phyloP scores from a whole-genome alignment of 2,113 vertebrate genomes.

The Indicator maculatus region DNA sequence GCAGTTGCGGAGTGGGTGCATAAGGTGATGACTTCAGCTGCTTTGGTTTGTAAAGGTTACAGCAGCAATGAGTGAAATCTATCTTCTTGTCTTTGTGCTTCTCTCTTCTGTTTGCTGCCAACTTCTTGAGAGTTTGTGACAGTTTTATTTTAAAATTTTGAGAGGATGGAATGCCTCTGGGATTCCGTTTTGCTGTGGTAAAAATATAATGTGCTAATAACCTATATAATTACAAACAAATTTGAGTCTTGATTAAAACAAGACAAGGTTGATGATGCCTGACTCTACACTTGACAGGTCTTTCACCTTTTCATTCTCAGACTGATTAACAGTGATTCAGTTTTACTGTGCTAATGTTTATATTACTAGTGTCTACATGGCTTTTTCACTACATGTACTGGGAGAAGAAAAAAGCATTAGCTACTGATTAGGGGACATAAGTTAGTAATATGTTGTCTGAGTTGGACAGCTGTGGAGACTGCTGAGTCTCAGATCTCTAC shows the following conservation, averaged over 20 bases:
- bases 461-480: neutral
- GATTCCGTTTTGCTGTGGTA: neutral
- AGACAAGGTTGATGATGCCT: neutral
- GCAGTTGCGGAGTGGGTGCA: neutral
- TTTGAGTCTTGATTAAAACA: neutral
- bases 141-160: neutral
- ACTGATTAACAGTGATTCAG: neutral
- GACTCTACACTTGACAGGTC: neutral
- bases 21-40: neutral
- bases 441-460: neutral
- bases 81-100: neutral
- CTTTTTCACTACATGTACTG: neutral
- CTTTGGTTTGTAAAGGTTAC: neutral
- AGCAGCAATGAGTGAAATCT: neutral
- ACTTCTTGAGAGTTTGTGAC: neutral
- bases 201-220: neutral
- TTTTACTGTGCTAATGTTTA: neutral
- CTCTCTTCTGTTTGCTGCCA: neutral
- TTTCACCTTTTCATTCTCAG: neutral
- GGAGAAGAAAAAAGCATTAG: neutral
- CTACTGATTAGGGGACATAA: neutral
- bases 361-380: neutral
- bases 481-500: neutral
- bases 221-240: neutral
- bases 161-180: neutral